Conservation (phyloP, 1,140 invertebrate genomes). For the Achatina immaculata region DNA sequence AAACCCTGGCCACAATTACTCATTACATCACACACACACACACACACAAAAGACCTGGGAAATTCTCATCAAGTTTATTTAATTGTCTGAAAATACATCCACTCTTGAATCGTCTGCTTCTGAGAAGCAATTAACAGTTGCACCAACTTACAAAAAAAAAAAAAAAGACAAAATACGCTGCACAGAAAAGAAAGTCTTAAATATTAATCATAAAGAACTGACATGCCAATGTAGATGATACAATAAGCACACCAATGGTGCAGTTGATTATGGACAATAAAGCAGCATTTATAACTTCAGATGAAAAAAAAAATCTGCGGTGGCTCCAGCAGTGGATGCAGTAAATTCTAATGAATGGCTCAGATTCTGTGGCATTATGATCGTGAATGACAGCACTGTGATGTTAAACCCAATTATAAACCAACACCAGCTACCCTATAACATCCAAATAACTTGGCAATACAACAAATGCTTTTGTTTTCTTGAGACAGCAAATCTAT, state of each 20-base stretch:
- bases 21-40: too few species aligned
- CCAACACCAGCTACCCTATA: too few species aligned
- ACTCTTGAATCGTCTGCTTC: not conserved
- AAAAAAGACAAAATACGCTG: not conserved
- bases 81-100: slow-evolving; percentile 2
- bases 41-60: not conserved
- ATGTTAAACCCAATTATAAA: too few species aligned
- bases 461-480: too few species aligned
- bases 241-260: not conserved
- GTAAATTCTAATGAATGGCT: too few species aligned
- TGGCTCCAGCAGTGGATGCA: too few species aligned
- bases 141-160: not conserved
- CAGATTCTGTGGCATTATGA: too few species aligned
- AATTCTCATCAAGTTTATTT: slow-evolving; percentile 3
- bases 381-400: too few species aligned
- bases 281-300: not conserved
- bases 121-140: slow-evolving; percentile 6
- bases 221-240: not conserved
- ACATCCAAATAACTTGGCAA: too few species aligned
- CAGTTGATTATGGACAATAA: not conserved
- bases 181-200: not conserved
- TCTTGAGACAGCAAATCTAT: too few species aligned
- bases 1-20: too few species aligned
- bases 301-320: too few species aligned
- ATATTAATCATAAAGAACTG: not conserved